Evolutionary conservation across 2,888 invertebrate genomes (phyloP).

Genomic region (Sphaeridia pumilis): DNA sequence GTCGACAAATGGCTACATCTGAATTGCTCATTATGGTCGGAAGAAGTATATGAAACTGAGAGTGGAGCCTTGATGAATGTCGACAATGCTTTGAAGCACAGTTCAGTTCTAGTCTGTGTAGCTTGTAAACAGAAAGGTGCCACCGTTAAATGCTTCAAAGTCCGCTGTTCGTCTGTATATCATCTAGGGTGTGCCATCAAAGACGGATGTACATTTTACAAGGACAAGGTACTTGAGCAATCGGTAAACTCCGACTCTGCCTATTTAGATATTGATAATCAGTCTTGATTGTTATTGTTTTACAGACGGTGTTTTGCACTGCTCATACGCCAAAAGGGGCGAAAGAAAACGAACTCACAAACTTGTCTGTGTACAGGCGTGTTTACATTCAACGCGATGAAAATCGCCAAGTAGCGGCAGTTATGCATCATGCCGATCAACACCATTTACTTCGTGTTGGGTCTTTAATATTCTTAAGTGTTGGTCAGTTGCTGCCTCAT

Average conservation of each 20-base stretch:
- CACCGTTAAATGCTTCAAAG: constrained; percentile 89
- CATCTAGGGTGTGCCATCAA: constrained; percentile 92
- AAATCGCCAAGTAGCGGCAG: constrained; percentile 86
- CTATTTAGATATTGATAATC: not conserved
- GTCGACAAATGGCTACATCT: constrained; percentile 93
- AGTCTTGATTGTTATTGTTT: constrained; percentile 12
- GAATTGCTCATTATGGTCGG: constrained; percentile 92
- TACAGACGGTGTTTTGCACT: constrained; percentile 71
- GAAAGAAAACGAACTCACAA: constrained; percentile 82
- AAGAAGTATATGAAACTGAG: constrained; percentile 89
- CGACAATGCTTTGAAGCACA: constrained; percentile 68
- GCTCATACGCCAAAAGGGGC: constrained; percentile 75
- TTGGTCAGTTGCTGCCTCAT: constrained; percentile 92
- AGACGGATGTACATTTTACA: constrained; percentile 87
- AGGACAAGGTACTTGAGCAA: constrained; percentile 62
- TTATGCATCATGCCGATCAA: constrained; percentile 87
- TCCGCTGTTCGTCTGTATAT: constrained; percentile 79
- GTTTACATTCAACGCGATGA: constrained; percentile 96
- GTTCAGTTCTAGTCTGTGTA: constrained; percentile 55
- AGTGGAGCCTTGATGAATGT: constrained; percentile 88
- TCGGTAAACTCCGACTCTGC: not conserved
- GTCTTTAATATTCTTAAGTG: constrained; percentile 82
- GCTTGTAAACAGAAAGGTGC: constrained; percentile 81
- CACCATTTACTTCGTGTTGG: constrained; percentile 85
- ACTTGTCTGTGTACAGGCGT: constrained; percentile 76